A percentile compares a stretch with the other conserved stretches of the same genome.
Conservation (phyloP, 1,140 invertebrate genomes). For the Trialeurodes vaporariorum region DNA sequence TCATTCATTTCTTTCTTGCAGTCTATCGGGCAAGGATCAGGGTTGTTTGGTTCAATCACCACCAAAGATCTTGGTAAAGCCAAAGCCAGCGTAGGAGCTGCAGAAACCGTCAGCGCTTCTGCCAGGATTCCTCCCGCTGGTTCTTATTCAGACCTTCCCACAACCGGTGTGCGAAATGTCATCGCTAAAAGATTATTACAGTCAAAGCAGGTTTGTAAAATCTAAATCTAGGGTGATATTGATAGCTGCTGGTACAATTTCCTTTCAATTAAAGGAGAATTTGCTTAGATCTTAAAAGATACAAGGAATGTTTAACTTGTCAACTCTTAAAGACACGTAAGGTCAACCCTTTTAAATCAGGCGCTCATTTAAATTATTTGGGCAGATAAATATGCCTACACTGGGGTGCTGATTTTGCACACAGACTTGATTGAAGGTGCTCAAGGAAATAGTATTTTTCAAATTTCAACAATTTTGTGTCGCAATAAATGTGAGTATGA, state of each 20-base stretch:
- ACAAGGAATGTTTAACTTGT: no score
- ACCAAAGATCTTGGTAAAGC: conserved; percentile 65
- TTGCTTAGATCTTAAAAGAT: no score
- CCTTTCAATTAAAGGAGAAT: no score
- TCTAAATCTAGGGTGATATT: background rate
- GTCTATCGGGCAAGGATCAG: conserved; percentile 61
- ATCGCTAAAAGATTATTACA: conserved; percentile 85
- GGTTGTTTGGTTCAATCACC: conserved; percentile 78
- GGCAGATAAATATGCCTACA: no score
- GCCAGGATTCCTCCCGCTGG: conserved; percentile 28
- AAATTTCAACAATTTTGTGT: no score
- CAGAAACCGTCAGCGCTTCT: conserved; percentile 25
- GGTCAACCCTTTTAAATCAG: no score
- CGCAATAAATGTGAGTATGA: no score
- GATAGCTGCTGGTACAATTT: background rate
- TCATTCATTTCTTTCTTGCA: conserved; percentile 35
- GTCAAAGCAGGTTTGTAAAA: conserved; percentile 56
- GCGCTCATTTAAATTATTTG: no score
- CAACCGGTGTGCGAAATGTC: conserved; percentile 75
- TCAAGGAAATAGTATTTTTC: no score
- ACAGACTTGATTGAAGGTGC: no score
- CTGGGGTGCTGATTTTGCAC: no score
- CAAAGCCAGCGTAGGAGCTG: conserved; percentile 30
- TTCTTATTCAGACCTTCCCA: conserved; percentile 65
- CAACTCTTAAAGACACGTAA: no score